These are phyloP conservation scores for Eurypyga helias DNA, from an alignment of 2,113 vertebrate species.

Conservation along the genomic window DNA sequence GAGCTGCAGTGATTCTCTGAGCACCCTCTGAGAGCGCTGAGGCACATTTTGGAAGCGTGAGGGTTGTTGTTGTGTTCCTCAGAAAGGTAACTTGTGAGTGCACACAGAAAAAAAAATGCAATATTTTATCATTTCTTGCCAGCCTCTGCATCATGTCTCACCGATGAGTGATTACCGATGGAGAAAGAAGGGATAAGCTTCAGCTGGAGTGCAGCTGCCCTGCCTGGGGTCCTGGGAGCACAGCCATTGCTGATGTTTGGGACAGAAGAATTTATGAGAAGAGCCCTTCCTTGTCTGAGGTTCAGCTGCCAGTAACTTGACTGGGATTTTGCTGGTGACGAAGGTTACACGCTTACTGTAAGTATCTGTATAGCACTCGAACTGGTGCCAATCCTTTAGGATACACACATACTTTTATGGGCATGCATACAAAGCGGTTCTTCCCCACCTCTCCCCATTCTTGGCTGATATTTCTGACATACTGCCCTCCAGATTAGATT, in stretches of 20 bases:
- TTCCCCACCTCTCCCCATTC: background rate
- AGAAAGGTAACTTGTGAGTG: background rate
- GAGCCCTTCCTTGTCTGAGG: rapidly evolving
- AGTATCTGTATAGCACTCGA: background rate
- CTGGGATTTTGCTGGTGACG: background rate
- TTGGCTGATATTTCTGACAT: background rate
- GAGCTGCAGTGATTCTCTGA: background rate
- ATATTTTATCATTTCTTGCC: background rate
- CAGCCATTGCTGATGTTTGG: background rate
- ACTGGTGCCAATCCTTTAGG: background rate
- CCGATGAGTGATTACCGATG: rapidly evolving
- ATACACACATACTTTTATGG: rapidly evolving
- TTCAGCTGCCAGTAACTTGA: background rate
- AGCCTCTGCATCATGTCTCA: background rate
- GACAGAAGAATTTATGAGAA: background rate
- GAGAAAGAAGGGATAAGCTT: background rate
- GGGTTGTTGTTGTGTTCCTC: background rate
- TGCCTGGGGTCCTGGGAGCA: rapidly evolving
- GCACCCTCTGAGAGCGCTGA: background rate
- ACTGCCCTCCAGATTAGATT: background rate
- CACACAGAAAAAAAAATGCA: background rate
- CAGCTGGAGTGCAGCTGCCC: background rate
- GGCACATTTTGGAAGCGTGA: background rate
- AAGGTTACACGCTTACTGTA: rapidly evolving
- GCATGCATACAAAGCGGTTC: rapidly evolving